Conservation (phyloP, 2,888 invertebrate species). For the Diaperis boleti region DNA sequence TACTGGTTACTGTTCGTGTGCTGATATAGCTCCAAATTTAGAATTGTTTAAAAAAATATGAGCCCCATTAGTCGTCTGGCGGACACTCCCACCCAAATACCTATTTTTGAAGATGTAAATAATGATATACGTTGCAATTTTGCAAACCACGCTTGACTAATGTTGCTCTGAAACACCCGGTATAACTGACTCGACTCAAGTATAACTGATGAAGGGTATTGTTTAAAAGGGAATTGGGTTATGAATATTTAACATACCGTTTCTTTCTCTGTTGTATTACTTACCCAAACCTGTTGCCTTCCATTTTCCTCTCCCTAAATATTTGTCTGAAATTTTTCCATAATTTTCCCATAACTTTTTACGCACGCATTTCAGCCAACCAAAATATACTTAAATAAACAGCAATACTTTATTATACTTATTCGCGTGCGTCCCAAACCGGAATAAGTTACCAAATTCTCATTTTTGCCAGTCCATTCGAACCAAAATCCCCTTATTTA, state of each 20-base stretch:
- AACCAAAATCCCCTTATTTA: constrained; percentile 18
- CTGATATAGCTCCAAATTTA: too few relatives aligned
- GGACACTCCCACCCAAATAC: too few relatives aligned
- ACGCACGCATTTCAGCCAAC: constrained; percentile 1
- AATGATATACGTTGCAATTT: too few relatives aligned
- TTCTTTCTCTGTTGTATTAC: too few relatives aligned
- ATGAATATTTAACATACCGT: neutral
- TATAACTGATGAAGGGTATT: neutral
- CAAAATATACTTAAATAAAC: constrained; percentile 1
- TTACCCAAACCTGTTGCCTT: constrained; percentile 18
- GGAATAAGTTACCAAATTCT: constrained; percentile 16
- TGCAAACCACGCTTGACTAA: too few relatives aligned
- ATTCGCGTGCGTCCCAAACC: constrained; percentile 17
- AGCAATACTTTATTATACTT: constrained; percentile 16
- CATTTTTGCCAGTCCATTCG: constrained; percentile 15
- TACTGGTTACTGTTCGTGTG: too few relatives aligned
- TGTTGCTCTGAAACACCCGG: too few relatives aligned
- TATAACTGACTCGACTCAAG: neutral
- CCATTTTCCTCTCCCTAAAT: constrained; percentile 1
- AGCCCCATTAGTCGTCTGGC: too few relatives aligned
- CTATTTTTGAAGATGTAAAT: too few relatives aligned
- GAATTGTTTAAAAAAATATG: too few relatives aligned
- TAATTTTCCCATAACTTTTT: constrained; percentile 20
- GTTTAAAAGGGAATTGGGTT: neutral
- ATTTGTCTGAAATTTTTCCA: constrained; percentile 19